Evolutionary conservation across 2,113 vertebrate genomes (phyloP).

Genomic region (Eretmochelys imbricata): DNA sequence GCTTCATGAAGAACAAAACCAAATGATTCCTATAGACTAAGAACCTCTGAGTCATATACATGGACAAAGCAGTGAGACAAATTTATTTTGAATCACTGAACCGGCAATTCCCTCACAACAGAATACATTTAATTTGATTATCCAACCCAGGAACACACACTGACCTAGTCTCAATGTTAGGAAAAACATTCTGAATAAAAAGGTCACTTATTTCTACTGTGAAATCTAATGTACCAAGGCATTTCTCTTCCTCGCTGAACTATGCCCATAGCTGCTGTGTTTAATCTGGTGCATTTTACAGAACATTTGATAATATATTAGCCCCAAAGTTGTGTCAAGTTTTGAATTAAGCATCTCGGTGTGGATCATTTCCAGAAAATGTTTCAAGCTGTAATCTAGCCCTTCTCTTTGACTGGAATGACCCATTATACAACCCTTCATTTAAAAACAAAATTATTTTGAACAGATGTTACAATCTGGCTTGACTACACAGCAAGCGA

Average conservation of each 20-base stretch:
- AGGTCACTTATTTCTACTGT: slow-evolving; percentile 36
- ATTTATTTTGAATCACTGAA: not conserved
- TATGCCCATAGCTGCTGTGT: slow-evolving; percentile 25
- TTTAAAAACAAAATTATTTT: not conserved
- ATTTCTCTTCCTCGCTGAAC: not conserved
- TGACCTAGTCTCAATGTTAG: not conserved
- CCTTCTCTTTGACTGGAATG: not conserved
- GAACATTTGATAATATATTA: slow-evolving; percentile 44
- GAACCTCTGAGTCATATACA: not conserved
- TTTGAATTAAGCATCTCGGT: slow-evolving; percentile 31
- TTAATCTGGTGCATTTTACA: slow-evolving; percentile 61
- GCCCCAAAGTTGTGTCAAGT: slow-evolving; percentile 27
- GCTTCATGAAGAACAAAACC: not conserved
- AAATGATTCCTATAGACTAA: not conserved
- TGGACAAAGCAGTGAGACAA: not conserved
- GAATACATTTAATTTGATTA: not conserved
- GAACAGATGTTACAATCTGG: not conserved
- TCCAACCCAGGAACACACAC: not conserved
- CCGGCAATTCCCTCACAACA: not conserved
- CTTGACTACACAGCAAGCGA: fast-evolving
- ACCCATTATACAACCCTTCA: not conserved
- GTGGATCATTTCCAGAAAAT: slow-evolving; percentile 34
- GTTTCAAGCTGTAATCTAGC: not conserved
- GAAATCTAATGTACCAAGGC: not conserved
- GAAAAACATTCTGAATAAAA: slow-evolving; percentile 25